Conservation (phyloP, 2,113 vertebrate genomes). For the Proteles cristata region DNA sequence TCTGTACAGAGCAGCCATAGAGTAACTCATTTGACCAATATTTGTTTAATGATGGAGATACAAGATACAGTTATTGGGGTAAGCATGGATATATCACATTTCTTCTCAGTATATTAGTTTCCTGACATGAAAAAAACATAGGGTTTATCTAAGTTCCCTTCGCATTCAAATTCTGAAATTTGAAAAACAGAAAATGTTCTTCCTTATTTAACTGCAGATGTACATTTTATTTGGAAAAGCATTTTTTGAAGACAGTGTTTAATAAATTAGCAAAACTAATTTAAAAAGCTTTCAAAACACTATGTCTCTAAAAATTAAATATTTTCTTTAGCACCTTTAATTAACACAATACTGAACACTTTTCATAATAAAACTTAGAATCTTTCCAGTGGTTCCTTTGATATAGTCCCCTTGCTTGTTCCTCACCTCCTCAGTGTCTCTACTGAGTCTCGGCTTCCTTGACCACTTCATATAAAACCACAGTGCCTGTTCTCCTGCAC, state of each 20-base stretch:
- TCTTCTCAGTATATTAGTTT: not conserved
- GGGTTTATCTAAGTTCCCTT: not conserved
- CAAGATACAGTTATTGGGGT: not conserved
- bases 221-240: not conserved
- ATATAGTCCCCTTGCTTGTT: not conserved
- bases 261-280: not conserved
- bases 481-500: not conserved
- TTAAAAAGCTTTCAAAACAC: not conserved
- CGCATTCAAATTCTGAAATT: slow-evolving; percentile 7
- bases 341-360: not conserved
- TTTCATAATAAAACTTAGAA: not conserved
- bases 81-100: not conserved
- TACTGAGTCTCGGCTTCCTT: not conserved
- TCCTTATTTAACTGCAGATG: not conserved
- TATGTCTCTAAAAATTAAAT: not conserved
- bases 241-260: not conserved
- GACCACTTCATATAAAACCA: not conserved
- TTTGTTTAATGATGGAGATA: not conserved
- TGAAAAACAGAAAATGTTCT: not conserved
- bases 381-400: not conserved
- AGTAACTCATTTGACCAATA: not conserved
- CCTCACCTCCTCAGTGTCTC: not conserved
- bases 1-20: not conserved
- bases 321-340: not conserved
- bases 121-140: not conserved